Evolutionary conservation across 2,888 invertebrate genomes (phyloP), one percentile per base, ranked within the genome.

Genomic region (Aethes cnicana): DNA sequence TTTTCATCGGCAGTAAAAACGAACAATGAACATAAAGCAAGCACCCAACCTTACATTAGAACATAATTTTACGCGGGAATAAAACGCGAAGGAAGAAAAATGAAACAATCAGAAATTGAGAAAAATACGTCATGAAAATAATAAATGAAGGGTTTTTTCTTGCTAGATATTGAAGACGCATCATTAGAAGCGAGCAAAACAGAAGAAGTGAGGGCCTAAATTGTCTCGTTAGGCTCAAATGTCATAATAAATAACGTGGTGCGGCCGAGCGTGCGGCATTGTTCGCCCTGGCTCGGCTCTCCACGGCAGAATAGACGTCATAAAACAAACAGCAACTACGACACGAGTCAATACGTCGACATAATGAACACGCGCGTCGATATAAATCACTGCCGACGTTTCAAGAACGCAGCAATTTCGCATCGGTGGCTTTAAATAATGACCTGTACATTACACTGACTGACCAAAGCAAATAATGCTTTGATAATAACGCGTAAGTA

Each of bases 281-380:
- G 74, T 79, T 72, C 56, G 25, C 28, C 17, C 32, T 9, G 11
- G 4, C 39, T 39, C 58, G 48, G 56, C 60, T 54, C 54, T 50
- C 59, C 59, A 50, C 63, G 62, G 68, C 44, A 36, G 36, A 71
- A 71, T 70, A 66, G 59, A 64, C 65, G 61, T 72, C 70, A 72
- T 72, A 73, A 69, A 74, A 75, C 75, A 75, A 74, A 76, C 68
- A 73, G 73, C 63, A 64, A 70, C 69, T 66, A 69, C 72, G 71
- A 56, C 64, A 68, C 69, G 68, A 79, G 68, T 77, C 81, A 78
- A 81, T 81, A 78, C 70, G 74, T 69, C 72, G 68, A 66, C 66
- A 74, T 82, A 81, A 84, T 86, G 61, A 62, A 63, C 60, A 58
- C 64, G 61, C 66, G 58, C 61, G 63, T 57, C 64, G 62, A 63